phyloP scores from a whole-genome alignment of 2,888 invertebrate species.

The Drosophila atripex region DNA sequence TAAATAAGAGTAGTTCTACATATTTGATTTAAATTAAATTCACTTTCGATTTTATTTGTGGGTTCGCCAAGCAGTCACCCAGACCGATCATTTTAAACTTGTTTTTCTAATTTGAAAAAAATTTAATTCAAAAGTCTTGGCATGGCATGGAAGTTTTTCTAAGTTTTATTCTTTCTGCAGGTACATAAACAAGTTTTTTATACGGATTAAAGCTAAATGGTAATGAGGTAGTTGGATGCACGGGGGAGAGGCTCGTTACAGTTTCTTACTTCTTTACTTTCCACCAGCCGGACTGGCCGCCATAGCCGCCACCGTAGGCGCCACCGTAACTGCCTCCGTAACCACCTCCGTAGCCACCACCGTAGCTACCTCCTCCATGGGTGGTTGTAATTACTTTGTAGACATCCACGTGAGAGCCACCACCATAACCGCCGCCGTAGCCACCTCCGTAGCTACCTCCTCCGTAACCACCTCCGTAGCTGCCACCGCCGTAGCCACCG shows the following conservation, averaged over 20 bases:
- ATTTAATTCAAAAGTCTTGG: not conserved
- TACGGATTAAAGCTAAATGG: conserved; percentile 25
- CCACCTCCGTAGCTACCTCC: conserved; percentile 40
- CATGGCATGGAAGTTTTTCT: conserved; percentile 9
- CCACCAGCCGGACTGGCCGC: conserved; percentile 68
- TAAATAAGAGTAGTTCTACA: no score
- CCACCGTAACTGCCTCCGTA: conserved; percentile 41
- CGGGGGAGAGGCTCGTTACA: conserved; percentile 7
- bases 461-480: conserved; percentile 23
- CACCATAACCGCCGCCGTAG: conserved; percentile 37
- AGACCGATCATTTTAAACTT: conserved; percentile 26
- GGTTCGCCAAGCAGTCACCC: conserved; percentile 20
- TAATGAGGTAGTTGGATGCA: conserved; percentile 1
- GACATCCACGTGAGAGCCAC: conserved; percentile 43
- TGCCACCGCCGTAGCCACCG: conserved; percentile 42
- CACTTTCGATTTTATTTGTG: conserved; percentile 31
- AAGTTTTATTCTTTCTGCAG: conserved; percentile 13
- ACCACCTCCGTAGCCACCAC: conserved; percentile 39
- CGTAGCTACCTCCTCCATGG: conserved; percentile 15
- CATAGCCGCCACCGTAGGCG: conserved; percentile 50
- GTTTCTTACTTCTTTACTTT: conserved; percentile 55
- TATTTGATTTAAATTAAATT: conserved; percentile 22
- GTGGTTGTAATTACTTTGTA: conserved; percentile 57
- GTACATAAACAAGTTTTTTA: conserved; percentile 44
- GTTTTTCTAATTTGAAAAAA: conserved; percentile 12